These are phyloP conservation scores for Ceratosolen fusciceps DNA, from an alignment of 1,140 invertebrate species.

Conservation along the genomic window DNA sequence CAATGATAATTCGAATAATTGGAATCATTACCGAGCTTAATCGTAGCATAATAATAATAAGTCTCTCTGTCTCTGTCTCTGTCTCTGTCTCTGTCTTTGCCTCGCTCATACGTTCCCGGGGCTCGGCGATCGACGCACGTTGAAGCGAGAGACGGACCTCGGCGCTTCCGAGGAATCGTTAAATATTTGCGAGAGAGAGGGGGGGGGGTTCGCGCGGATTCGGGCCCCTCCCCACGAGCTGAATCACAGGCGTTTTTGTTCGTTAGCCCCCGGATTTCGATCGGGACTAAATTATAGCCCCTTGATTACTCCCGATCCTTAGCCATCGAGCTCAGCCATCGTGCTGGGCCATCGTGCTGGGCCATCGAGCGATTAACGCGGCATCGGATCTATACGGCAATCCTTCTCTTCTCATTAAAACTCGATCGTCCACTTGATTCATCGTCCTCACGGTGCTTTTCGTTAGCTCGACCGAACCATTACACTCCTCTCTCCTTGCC, in stretches of 20 bases:
- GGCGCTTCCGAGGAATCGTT: constrained; percentile 69
- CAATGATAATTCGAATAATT: constrained; percentile 49
- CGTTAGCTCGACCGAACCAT: constrained; percentile 37
- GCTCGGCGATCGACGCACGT: constrained; percentile 65
- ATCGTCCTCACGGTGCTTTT: constrained; percentile 44
- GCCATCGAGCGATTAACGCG: constrained; percentile 46
- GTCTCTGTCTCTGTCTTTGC: too few species aligned
- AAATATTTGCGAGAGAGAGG: constrained; percentile 56
- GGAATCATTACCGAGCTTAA: constrained; percentile 60
- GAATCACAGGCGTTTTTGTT: constrained; percentile 71
- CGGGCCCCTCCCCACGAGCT: constrained; percentile 56
- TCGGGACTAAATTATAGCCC: constrained; percentile 72
- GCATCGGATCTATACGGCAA: constrained; percentile 55
- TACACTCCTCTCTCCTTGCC: constrained; percentile 18
- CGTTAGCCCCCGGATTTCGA: constrained; percentile 69
- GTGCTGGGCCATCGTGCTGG: too few species aligned
- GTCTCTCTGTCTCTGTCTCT: too few species aligned
- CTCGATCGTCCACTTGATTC: constrained; percentile 56
- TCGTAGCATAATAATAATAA: constrained; percentile 66
- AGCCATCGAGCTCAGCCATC: too few species aligned
- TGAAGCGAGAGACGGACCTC: constrained; percentile 69
- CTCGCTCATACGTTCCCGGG: too few species aligned
- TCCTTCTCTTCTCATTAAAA: constrained; percentile 58
- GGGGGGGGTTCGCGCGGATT: constrained; percentile 17
- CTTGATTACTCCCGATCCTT: constrained; percentile 68